These are phyloP conservation scores for Linnaemya tessellans DNA, from an alignment of 2,888 invertebrate species.

Conservation along the genomic window DNA sequence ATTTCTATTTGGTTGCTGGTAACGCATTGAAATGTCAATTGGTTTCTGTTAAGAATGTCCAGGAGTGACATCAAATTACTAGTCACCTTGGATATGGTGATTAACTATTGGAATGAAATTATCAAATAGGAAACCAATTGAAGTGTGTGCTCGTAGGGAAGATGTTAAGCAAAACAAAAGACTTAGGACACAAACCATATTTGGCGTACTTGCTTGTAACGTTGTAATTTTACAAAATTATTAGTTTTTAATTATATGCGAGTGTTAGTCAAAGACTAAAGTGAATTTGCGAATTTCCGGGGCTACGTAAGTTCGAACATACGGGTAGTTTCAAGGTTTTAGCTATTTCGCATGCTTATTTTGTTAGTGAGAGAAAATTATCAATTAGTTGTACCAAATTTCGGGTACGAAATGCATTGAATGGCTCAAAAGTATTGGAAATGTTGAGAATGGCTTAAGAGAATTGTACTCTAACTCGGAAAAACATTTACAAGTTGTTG, in stretches of 20 bases:
- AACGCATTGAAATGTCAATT: constrained; percentile 74
- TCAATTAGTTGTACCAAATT: too few species aligned
- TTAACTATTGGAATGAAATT: constrained; percentile 70
- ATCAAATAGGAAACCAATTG: constrained; percentile 65
- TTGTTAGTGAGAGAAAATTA: too few species aligned
- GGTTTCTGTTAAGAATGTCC: constrained; percentile 65
- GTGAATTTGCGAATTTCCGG: too few species aligned
- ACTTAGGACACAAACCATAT: constrained; percentile 59
- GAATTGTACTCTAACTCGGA: too few species aligned
- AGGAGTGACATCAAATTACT: constrained; percentile 66
- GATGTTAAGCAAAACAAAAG: constrained; percentile 47
- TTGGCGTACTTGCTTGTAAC: background rate
- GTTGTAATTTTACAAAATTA: background rate
- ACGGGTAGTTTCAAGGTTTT: too few species aligned
- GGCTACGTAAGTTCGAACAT: too few species aligned
- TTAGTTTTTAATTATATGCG: background rate
- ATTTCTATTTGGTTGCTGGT: constrained; percentile 33
- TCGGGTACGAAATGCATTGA: too few species aligned
- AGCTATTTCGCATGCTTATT: too few species aligned
- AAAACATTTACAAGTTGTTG: too few species aligned
- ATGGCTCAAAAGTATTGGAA: too few species aligned
- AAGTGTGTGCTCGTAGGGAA: constrained; percentile 24
- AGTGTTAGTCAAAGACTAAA: too few species aligned
- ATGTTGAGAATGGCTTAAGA: too few species aligned
- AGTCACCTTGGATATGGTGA: constrained; percentile 68